Evolutionary conservation across 2,797 vertebrate species (phyloP), one percentile per base, ranked within the genome.

Genomic region (Hydrocynus forskahlii): DNA sequence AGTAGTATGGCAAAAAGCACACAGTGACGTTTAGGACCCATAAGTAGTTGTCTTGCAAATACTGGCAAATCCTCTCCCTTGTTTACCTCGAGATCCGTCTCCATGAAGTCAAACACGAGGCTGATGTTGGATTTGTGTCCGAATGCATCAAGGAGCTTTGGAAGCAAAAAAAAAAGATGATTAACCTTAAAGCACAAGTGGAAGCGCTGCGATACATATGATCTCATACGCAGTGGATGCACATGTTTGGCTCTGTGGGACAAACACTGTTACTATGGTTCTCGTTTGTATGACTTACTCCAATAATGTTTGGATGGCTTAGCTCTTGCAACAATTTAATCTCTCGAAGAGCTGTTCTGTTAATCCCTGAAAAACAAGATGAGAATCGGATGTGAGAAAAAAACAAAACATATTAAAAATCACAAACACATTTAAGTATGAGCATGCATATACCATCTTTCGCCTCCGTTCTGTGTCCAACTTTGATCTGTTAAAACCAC

Each of bases 121-220:
- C 97, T 99, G 90, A 99, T 99, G 88, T 98, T 99, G 10, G 97
- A 99, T 92, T 99, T 99, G 90, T 99, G 97, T 85, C 97, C 97
- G 89, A 99, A 99, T 4, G 97, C 98, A 93, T 99, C 97, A 85
- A 99, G 89, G 71, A 99, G 95, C 98, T 99, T 87, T 62, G 23
- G 57, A 19, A 35, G 17, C 9, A 4, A 70, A 83, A 71, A 71
- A 5, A 81, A 17, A 21, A 19, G 14, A 0, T 38, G 1, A 3
- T 71, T 16, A 10, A 1, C 0, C 55, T 60, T 16, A 59, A 7
- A 76, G 14, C 38, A 66, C 63, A 0, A 70, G 40, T 68, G 43
- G 16, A 17, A 63, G 0, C 38, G n/a, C 17, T 29, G 1, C 57
- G 29, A 45, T n/a, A 69, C 7, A 48, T 35, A 71, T 6, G 57